Percentiles rank a stretch among this genome's conserved stretches.
Conservation (phyloP, 1,140 invertebrate genomes). For the Centruroides vittatus region DNA sequence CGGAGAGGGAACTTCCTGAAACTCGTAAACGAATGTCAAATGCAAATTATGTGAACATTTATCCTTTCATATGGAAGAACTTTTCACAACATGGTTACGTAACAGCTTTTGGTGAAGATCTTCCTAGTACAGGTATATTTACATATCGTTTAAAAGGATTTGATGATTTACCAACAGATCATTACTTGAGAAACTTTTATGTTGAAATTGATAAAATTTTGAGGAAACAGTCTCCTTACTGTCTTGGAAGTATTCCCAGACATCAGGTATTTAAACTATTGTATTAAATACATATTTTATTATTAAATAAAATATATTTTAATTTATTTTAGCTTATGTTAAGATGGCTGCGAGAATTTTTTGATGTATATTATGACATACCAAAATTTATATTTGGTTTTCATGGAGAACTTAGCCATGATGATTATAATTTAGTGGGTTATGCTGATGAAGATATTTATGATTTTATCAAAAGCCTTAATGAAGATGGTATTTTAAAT, state of each 20-base stretch:
- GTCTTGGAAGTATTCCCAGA: conserved; percentile 58
- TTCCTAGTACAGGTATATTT: conserved; percentile 62
- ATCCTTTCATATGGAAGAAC: conserved; percentile 70
- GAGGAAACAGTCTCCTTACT: conserved; percentile 36
- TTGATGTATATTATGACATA: conserved; percentile 42
- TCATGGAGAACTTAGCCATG: conserved; percentile 77
- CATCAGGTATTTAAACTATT: conserved; percentile 44
- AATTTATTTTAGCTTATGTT: conserved; percentile 39
- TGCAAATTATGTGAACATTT: conserved; percentile 53
- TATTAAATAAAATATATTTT: background rate
- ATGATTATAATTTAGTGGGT: conserved; percentile 61
- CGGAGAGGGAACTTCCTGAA: conserved; percentile 73
- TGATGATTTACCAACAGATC: conserved; percentile 64
- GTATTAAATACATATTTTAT: background rate
- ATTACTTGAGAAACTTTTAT: conserved; percentile 75
- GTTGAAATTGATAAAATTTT: conserved; percentile 36
- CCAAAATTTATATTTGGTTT: conserved; percentile 74
- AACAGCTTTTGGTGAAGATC: conserved; percentile 73
- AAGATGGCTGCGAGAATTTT: conserved; percentile 46
- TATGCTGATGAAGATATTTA: conserved; percentile 56
- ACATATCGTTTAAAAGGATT: conserved; percentile 85
- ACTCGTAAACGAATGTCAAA: conserved; percentile 56
- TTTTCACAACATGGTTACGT: conserved; percentile 51
- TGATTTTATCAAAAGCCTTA: conserved; percentile 41
- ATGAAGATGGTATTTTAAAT: conserved; percentile 35